Percentiles rank a stretch among this genome's conserved stretches.
phyloP scores from a whole-genome alignment of 2,797 vertebrate genomes.

The Mormyrus proboscirostris region DNA sequence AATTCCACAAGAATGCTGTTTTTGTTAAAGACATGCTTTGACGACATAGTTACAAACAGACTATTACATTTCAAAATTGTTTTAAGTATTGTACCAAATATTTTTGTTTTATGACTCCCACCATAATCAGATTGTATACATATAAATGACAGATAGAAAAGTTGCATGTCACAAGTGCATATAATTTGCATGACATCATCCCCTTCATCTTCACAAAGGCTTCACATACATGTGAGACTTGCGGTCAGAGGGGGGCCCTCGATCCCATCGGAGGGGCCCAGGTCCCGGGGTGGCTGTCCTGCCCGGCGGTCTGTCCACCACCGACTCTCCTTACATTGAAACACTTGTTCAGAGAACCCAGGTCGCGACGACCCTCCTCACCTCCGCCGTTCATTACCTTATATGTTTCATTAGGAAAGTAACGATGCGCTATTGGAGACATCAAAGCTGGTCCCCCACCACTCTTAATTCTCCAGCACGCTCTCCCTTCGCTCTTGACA shows the following conservation, averaged over 20 bases:
- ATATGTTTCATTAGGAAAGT: neutral
- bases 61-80: neutral
- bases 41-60: neutral
- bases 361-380: neutral
- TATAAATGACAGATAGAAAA: neutral
- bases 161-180: neutral
- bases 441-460: neutral
- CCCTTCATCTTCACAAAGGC: neutral
- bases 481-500: constrained; percentile 13
- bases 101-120: neutral
- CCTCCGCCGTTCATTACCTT: neutral
- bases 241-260: neutral
- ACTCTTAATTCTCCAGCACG: constrained; percentile 2
- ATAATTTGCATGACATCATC: neutral
- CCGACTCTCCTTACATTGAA: neutral
- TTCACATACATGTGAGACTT: neutral
- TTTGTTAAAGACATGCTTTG: neutral
- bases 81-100: neutral
- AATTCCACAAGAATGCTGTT: neutral
- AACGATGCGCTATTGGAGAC: neutral
- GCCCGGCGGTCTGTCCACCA: neutral
- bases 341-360: neutral
- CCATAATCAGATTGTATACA: neutral
- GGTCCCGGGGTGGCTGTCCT: neutral
- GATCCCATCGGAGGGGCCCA: neutral